These are phyloP conservation scores for Boleophthalmus pectinirostris DNA, from an alignment of 2,113 vertebrate species.

Conservation along the genomic window DNA sequence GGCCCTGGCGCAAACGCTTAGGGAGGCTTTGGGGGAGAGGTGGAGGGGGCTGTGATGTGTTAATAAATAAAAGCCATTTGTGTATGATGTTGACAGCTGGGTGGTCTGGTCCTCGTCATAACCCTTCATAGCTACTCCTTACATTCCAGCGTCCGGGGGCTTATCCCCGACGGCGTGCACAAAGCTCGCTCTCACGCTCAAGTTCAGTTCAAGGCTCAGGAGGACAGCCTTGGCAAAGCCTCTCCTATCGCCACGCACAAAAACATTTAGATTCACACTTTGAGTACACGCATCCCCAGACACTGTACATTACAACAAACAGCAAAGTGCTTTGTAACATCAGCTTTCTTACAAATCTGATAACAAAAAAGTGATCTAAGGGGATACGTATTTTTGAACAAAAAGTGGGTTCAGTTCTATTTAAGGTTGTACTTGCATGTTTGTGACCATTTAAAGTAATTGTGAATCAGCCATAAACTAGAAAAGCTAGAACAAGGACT, in stretches of 20 bases:
- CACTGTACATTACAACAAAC: constrained; percentile 33
- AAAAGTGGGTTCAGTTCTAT: not conserved
- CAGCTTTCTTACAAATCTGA: not conserved
- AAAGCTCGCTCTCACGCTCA: constrained; percentile 77
- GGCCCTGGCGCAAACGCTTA: constrained; percentile 27
- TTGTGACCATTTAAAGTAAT: not conserved
- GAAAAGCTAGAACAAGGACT: not conserved
- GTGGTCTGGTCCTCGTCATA: constrained; percentile 80
- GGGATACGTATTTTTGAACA: not conserved
- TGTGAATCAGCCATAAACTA: not conserved
- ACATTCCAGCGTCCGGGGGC: constrained; percentile 77
- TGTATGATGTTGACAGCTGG: constrained; percentile 77
- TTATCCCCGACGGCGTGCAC: constrained; percentile 74
- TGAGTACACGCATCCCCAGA: constrained; percentile 45
- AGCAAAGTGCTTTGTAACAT: constrained; percentile 15
- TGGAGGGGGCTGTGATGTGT: constrained; percentile 53
- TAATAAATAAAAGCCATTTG: constrained; percentile 78
- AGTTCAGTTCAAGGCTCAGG: constrained; percentile 64
- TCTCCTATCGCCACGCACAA: constrained; percentile 41
- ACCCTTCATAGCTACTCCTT: constrained; percentile 76
- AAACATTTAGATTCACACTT: constrained; percentile 36
- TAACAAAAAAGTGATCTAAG: not conserved
- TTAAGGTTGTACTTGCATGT: not conserved
- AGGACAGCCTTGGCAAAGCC: constrained; percentile 62
- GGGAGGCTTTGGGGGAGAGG: constrained; percentile 25